Evolutionary conservation across 2,113 vertebrate species (phyloP).

Genomic region (Emydura subglobosa): DNA sequence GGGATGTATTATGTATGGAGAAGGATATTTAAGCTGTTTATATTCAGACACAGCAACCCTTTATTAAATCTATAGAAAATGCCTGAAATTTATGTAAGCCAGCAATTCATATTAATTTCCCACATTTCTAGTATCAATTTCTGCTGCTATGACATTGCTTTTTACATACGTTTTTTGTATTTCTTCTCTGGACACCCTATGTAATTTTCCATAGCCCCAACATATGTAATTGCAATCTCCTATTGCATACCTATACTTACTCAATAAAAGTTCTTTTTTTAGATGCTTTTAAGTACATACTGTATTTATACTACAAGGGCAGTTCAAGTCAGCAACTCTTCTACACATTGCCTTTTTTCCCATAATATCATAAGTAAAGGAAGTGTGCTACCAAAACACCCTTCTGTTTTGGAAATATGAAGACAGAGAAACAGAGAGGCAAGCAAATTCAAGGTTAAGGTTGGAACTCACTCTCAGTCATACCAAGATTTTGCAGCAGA

Average conservation of each 20-base stretch:
- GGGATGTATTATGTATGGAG: neutral
- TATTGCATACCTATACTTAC: neutral
- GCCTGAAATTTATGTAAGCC: slow-evolving; percentile 40
- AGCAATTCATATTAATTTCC: slow-evolving; percentile 33
- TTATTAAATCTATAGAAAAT: slow-evolving; percentile 53
- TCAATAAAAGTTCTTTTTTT: neutral
- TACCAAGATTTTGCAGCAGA: neutral
- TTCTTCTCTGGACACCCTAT: neutral
- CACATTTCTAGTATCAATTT: neutral
- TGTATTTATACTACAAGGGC: neutral
- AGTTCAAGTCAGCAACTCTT: neutral
- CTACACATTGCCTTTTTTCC: neutral
- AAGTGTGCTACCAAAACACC: neutral
- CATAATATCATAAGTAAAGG: neutral
- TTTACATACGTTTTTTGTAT: neutral
- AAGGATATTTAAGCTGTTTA: slow-evolving; percentile 33
- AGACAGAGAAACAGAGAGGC: neutral
- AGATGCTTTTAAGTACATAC: neutral
- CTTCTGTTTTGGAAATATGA: neutral
- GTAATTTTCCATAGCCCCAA: neutral
- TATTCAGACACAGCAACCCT: neutral
- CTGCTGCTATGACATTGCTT: neutral
- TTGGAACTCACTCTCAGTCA: neutral
- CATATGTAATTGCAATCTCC: neutral
- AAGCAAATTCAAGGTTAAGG: neutral